These are phyloP conservation scores for Ophiodon elongatus DNA, from an alignment of 2,113 vertebrate species.

Conservation along the genomic window DNA sequence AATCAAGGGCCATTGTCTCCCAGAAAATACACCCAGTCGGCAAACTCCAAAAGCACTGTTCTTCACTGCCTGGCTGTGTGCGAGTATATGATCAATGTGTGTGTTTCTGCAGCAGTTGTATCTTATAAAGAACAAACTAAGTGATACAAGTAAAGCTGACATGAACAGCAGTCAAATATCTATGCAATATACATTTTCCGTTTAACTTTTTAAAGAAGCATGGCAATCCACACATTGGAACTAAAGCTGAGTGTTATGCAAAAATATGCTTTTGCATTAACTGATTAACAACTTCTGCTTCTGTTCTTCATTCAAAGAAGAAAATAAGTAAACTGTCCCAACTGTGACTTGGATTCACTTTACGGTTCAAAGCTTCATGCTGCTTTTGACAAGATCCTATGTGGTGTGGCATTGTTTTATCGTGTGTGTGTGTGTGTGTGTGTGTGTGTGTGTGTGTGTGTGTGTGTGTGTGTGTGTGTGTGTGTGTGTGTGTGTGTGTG, in stretches of 20 bases:
- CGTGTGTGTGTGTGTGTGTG: slow-evolving; percentile 43
- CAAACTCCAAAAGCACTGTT: slow-evolving; percentile 48
- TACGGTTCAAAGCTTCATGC: background rate
- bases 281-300: background rate
- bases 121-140: background rate
- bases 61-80: slow-evolving; percentile 28
- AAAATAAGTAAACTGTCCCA: background rate
- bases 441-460: slow-evolving; percentile 14
- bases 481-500: slow-evolving; percentile 5
- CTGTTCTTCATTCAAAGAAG: slow-evolving; percentile 3
- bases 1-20: slow-evolving; percentile 59
- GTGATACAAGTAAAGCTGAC: background rate
- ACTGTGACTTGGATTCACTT: background rate
- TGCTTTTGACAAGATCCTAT: slow-evolving; percentile 11
- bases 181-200: background rate
- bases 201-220: background rate
- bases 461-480: slow-evolving; percentile 12
- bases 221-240: background rate
- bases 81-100: background rate
- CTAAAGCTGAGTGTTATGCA: background rate
- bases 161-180: background rate
- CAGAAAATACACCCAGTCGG: slow-evolving; percentile 30
- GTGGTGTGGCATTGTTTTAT: slow-evolving; percentile 48
- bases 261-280: background rate
- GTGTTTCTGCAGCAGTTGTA: background rate